Percentiles rank a stretch among this genome's conserved stretches.
phyloP scores from a whole-genome alignment of 2,797 vertebrate genomes.

The Poeciliopsis infans region DNA sequence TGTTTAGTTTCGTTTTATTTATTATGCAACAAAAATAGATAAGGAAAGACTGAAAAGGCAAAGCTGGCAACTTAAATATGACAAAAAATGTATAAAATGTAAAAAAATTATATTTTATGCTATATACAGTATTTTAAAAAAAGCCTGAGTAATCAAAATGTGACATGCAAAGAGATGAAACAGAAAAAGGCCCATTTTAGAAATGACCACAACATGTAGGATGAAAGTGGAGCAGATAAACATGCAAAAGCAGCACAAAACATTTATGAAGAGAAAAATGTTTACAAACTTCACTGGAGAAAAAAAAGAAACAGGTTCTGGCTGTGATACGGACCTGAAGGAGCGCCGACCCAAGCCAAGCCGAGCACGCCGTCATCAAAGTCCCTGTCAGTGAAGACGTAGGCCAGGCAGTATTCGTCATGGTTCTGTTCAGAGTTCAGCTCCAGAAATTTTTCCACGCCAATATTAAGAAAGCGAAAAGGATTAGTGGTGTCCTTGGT shows the following conservation, averaged over 20 bases:
- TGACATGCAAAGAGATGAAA: too few species aligned
- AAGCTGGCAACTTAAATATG: too few species aligned
- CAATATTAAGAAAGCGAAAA: slow-evolving; percentile 96
- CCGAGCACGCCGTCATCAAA: slow-evolving; percentile 98
- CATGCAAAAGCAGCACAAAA: background rate
- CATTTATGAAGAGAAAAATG: background rate
- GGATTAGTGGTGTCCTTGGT: slow-evolving; percentile 88
- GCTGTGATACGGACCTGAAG: slow-evolving; percentile 83
- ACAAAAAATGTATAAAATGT: too few species aligned
- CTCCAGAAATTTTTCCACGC: slow-evolving; percentile 98
- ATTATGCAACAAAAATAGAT: too few species aligned
- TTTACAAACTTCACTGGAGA: background rate
- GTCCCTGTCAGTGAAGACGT: slow-evolving; percentile 96
- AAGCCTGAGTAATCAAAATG: too few species aligned
- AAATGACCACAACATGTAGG: background rate
- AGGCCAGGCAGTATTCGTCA: slow-evolving; percentile 96
- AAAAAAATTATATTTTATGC: too few species aligned
- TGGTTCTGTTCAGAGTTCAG: slow-evolving; percentile 99
- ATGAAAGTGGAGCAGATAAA: background rate
- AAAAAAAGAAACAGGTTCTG: background rate
- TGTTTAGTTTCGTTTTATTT: too few species aligned
- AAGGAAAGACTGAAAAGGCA: too few species aligned
- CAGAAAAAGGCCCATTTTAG: too few species aligned
- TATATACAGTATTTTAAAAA: too few species aligned
- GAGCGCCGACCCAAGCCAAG: slow-evolving; percentile 96